Conservation (phyloP, 1,140 invertebrate species). For the Myzus persicae region DNA sequence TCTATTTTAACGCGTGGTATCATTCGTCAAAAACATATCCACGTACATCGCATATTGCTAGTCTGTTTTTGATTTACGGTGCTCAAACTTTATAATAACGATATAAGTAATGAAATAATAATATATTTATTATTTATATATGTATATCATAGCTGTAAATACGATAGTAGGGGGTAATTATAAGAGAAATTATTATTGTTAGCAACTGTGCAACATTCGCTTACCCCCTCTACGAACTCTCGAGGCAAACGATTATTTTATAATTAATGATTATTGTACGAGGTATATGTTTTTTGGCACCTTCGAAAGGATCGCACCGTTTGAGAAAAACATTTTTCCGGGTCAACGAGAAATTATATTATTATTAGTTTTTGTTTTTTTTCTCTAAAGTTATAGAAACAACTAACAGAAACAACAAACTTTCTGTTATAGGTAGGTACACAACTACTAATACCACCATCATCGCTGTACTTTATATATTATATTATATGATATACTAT, state of each 20-base stretch:
- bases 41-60: background rate
- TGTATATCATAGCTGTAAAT: background rate
- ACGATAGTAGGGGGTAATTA: background rate
- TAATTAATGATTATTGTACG: slow-evolving; percentile 32
- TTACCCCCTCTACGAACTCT: background rate
- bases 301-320: background rate
- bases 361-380: slow-evolving; percentile 24
- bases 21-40: slow-evolving; percentile 48
- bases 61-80: slow-evolving; percentile 41
- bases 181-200: background rate
- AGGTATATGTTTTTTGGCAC: background rate
- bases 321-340: slow-evolving; percentile 27
- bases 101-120: slow-evolving; percentile 31
- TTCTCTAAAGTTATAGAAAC: background rate
- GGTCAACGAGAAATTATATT: background rate
- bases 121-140: background rate
- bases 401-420: slow-evolving; percentile 35
- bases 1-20: slow-evolving; percentile 30
- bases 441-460: background rate
- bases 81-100: background rate
- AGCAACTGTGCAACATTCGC: background rate
- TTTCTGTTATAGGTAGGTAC: background rate
- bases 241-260: background rate
- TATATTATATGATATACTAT: background rate
- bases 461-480: background rate